Conservation (phyloP, 2,113 vertebrate species). For the Etheostoma cragini region DNA sequence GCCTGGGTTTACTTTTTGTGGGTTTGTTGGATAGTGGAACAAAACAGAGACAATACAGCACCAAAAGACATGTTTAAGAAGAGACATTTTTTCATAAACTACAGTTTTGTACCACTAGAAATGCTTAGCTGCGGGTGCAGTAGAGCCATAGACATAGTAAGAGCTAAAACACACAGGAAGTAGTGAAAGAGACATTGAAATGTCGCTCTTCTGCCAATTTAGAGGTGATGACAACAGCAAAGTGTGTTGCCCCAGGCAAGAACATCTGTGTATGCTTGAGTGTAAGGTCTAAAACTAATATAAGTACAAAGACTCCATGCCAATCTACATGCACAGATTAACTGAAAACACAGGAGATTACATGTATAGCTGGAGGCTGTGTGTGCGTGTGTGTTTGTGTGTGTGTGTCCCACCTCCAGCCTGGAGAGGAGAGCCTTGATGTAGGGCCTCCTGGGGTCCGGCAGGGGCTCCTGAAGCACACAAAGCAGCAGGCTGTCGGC, state of each 20-base stretch:
- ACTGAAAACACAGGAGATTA: conserved; percentile 45
- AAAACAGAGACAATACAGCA: no score
- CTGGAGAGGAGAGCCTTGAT: conserved; percentile 72
- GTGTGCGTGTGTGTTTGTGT: background rate
- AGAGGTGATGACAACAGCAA: conserved; percentile 32
- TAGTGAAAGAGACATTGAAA: background rate
- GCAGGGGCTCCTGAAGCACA: conserved; percentile 79
- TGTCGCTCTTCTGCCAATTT: background rate
- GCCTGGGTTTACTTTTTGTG: background rate
- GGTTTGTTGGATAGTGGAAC: background rate
- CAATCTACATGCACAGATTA: conserved; percentile 51
- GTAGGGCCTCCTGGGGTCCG: conserved; percentile 60
- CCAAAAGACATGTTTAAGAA: background rate
- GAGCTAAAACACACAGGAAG: background rate
- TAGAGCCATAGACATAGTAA: background rate
- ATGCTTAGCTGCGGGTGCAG: background rate
- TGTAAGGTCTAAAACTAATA: conserved; percentile 25
- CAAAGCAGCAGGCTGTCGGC: conserved; percentile 77
- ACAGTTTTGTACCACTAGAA: background rate
- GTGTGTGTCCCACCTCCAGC: conserved; percentile 72
- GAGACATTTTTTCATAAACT: background rate
- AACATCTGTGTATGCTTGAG: conserved; percentile 38
- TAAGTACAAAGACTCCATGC: conserved; percentile 33
- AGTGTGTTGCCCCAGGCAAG: conserved; percentile 34
- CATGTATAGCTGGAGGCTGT: conserved; percentile 45